Percentiles rank a stretch among this genome's conserved stretches.
Evolutionary conservation across 2,113 vertebrate genomes (phyloP).

Genomic region (Hylia prasina): DNA sequence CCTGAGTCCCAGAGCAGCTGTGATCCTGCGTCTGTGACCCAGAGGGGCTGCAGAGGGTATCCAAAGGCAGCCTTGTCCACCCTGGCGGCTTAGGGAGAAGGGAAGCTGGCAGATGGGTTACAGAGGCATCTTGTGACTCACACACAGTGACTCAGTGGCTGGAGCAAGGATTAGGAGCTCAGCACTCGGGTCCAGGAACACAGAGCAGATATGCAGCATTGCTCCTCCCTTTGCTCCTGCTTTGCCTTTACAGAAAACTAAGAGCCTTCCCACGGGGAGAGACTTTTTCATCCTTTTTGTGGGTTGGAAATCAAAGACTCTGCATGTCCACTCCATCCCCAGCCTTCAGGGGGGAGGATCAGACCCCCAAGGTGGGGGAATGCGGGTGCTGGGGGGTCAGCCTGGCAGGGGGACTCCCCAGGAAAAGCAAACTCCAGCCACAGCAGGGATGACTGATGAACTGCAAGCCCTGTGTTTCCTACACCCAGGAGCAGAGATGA

Average conservation of each 20-base stretch:
- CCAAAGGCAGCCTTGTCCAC: not conserved
- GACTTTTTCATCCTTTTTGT: not conserved
- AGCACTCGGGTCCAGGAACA: not conserved
- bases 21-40: too few relatives aligned
- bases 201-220: not conserved
- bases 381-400: not conserved
- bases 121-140: constrained; percentile 43
- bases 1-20: accelerated
- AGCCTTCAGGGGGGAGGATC: not conserved
- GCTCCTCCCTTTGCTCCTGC: not conserved
- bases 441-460: not conserved
- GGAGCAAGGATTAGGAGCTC: constrained; percentile 44
- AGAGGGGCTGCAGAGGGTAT: not conserved
- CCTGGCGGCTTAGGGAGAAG: not conserved
- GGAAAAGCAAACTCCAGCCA: not conserved
- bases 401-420: too few relatives aligned
- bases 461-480: not conserved
- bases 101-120: not conserved
- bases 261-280: not conserved
- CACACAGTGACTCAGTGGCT: constrained; percentile 24
- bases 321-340: not conserved
- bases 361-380: not conserved
- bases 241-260: not conserved
- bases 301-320: not conserved
- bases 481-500: not conserved